Base-by-base conservation (phyloP, 2,797 vertebrate genomes). In the Malurus splendens region DNA sequence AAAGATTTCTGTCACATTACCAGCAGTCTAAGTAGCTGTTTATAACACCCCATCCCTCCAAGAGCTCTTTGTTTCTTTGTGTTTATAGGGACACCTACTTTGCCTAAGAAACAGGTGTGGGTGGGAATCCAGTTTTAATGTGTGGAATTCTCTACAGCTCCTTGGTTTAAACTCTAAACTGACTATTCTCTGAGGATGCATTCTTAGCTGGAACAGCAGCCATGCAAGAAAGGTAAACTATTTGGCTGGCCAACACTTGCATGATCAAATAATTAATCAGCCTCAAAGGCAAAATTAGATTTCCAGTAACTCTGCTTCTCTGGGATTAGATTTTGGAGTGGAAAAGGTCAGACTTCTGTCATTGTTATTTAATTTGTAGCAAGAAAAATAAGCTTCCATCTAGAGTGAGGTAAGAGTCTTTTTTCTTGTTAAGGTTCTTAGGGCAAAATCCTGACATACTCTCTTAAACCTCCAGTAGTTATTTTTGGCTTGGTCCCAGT, bases 211-310 rank as follows among this genome's bases (percentile, higher is more conserved):
- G 38, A 92, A 81, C 47, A 92, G 88, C 90, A 88, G 61, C 50
- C 65, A 54, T 65, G 78, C 57, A 89, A 59, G 77, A 61, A 90
- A 94, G 47, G 91, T 90, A 70, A 92, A 91, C 82, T 87, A 15
- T 82, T 88, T 71, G 51, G 60, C 70, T 85, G 70, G 68, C 82
- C 73, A 72, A 22, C 1, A 7, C 66, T 82, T 87, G 79, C 86
- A 62, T 59, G 88, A 90, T 82, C 86, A 75, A 89, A 91, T 82
- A 90, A 95, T 93, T 95, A 92, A 95, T 91, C 91, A 90, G 62
- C 55, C 84, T 87, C 4, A 0, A 92, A 87, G 59, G 62, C 57
- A 91, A 90, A 90, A 92, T 90, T 89, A 82, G 55, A 82, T 95
- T 94, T 93, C 89, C 94, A 92, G 88, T 78, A 93, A 88, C 47